Conservation (phyloP, 2,888 invertebrate species). For the Drosophila kokeensis region DNA sequence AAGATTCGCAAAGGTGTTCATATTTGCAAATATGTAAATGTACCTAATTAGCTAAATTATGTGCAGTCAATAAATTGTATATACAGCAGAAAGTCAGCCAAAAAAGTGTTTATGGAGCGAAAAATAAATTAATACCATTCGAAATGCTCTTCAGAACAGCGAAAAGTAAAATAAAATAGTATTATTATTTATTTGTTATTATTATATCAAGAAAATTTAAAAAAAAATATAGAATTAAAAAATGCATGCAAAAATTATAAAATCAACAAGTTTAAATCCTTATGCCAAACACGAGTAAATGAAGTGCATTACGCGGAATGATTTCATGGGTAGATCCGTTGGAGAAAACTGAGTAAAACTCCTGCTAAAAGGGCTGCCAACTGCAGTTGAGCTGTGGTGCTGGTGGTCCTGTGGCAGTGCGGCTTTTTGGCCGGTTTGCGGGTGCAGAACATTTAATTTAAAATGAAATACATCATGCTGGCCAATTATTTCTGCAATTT, state of each 20-base stretch:
- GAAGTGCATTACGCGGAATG: background rate
- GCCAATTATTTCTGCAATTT: constrained; percentile 77
- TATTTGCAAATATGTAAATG: constrained; percentile 49
- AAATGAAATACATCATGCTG: constrained; percentile 69
- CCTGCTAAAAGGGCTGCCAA: constrained; percentile 52
- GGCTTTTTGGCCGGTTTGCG: constrained; percentile 30
- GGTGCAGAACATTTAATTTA: constrained; percentile 60
- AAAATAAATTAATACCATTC: constrained; percentile 10
- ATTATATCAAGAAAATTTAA: background rate
- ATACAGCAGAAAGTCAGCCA: constrained; percentile 32
- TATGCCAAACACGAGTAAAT: too few species aligned
- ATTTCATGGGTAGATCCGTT: background rate
- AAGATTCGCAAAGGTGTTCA: constrained; percentile 29
- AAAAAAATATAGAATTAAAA: background rate
- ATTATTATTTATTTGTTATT: background rate
- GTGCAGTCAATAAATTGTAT: constrained; percentile 37
- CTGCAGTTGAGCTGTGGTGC: constrained; percentile 61
- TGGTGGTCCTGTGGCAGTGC: constrained; percentile 28
- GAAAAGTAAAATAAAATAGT: background rate
- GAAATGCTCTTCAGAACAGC: constrained; percentile 7
- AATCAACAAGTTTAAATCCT: background rate
- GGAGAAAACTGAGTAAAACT: constrained; percentile 18
- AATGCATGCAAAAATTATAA: background rate
- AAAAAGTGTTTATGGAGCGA: constrained; percentile 8
- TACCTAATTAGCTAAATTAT: constrained; percentile 66